Conservation (phyloP, 2,888 invertebrate species). For the Bellardia pandia region DNA sequence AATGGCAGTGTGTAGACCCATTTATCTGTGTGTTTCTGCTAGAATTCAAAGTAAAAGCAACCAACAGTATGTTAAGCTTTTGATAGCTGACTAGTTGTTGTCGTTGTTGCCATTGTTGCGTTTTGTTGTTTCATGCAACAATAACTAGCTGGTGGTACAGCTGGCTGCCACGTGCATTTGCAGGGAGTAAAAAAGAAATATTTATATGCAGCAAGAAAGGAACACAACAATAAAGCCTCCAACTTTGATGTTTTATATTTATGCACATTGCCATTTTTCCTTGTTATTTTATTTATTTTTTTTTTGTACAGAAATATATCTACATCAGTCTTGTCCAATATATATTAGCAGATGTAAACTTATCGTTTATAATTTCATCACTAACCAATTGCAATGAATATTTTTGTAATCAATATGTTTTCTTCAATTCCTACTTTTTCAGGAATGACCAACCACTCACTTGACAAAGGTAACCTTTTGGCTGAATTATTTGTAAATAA, state of each 20-base stretch:
- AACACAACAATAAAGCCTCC: slow-evolving; percentile 60
- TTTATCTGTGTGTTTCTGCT: slow-evolving; percentile 1
- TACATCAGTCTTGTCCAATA: slow-evolving; percentile 11
- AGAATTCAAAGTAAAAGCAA: slow-evolving; percentile 27
- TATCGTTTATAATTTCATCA: too few species aligned
- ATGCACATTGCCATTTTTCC: slow-evolving; percentile 32
- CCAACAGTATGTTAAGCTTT: slow-evolving; percentile 51
- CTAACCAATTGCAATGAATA: too few species aligned
- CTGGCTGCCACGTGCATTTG: slow-evolving; percentile 49
- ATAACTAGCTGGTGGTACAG: slow-evolving; percentile 40
- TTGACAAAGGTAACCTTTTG: too few species aligned
- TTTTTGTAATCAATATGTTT: too few species aligned
- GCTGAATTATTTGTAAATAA: too few species aligned
- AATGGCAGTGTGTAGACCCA: neutral
- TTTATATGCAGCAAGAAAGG: slow-evolving; percentile 36
- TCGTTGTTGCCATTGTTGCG: slow-evolving; percentile 36
- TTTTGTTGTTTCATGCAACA: slow-evolving; percentile 38
- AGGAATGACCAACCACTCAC: too few species aligned
- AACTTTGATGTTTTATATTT: slow-evolving; percentile 55
- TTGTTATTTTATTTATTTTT: slow-evolving; percentile 6
- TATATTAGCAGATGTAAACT: neutral
- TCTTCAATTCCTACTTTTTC: too few species aligned
- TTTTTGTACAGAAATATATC: slow-evolving; percentile 2
- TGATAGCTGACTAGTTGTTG: slow-evolving; percentile 43
- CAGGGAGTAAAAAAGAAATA: slow-evolving; percentile 14